Base-by-base conservation (phyloP, 92 coral and sea anemone genomes). In the Bergia puertoricense region DNA sequence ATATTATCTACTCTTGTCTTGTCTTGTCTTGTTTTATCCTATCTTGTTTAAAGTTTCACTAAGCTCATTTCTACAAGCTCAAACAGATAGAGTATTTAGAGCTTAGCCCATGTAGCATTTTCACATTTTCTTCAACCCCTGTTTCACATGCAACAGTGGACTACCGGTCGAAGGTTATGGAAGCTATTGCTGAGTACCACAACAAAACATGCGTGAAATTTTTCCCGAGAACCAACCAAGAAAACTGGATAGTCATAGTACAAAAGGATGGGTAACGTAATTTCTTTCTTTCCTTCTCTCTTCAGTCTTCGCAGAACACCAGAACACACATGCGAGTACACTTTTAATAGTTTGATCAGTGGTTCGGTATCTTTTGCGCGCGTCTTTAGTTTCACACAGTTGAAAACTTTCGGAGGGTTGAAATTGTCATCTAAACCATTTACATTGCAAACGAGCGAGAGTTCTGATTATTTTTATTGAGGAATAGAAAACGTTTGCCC, bases 181-280 rank as follows among this genome's bases (percentile, higher is more conserved):
- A 85, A 37, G 98, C 98, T 20, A 75, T 96, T 15, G 91, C 81
- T 15, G 96, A 96, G 67, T 93, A 46, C 77, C 94, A 96, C 67
- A 88, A 74, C 40, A 85, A 85, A 30, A 93, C 98, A 2, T 96
- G 98, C 80, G 65, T 96, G 48, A 87, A 41, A 41, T 94, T 94
- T 67, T 85, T 88, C 15, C 90, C 88, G 65, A 86, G 95, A 79
- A 94, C 96, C 57, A 91, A 73, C 13, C 92, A 96, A 88, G 89
- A 62, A 75, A 86, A 92, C 42, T 96, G 97, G 93, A 89, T 96
- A 45, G 62, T 41, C 46, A 88, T 96, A 82, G 89, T 95, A 45
- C 76, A 91, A 30, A 78, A 86, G 18, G 41, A 57, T 14, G 98
- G 98, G 98, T 96, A 88, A 88, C 80, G 4, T 22, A 50, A 7